Base-by-base conservation (phyloP, 2,797 vertebrate species). In the Pseudomugil tenellus region DNA sequence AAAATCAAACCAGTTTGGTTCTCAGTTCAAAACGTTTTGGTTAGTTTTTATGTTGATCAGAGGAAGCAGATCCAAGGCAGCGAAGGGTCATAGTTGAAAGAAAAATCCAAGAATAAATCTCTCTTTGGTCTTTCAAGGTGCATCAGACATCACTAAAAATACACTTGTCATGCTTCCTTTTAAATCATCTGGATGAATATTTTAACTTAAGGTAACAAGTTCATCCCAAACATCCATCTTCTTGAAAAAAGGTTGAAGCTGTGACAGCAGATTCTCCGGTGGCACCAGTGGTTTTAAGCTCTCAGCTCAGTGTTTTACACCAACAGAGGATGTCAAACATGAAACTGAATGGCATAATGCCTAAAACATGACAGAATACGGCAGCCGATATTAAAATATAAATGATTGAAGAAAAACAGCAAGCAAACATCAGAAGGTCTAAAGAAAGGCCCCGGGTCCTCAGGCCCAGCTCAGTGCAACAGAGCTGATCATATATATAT, bases 381-480 rank as follows among this genome's bases (percentile, higher is more conserved):
- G 58, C 59, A 68, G 43, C 26, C 62, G 66, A 34, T 31, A 63
- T 77, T 79, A 0, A 25, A 80, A 80, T 77, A 67, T 75, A 76
- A 79, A 83, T 51, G 70, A 74, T 46, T 41, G 49, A 75, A 67
- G 29, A 62, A 60, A 83, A 77, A 85, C 41, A 60, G 73, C 55
- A 43, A 63, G 57, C 43, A 51, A 73, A 89, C 76, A 88, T 89
- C 86, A 60, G 88, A 90, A 53, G 65, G 58, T 59, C 65, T 48
- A 58, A 58, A 65, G 32, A 58, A 79, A 64, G n/a, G 79, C 72
- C 76, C 58, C 0, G 63, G 65, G 79, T 67, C 72, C 57, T 14
- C 17, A 13, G 29, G 73, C 68, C 81, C 17, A 17, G 29, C 77
- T 72, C 83, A 49, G 41, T 35, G 67, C 72, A 72, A 71, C 77